These are phyloP conservation scores for Temnothorax curvispinosus DNA, from an alignment of 1,140 invertebrate species.

Conservation along the genomic window DNA sequence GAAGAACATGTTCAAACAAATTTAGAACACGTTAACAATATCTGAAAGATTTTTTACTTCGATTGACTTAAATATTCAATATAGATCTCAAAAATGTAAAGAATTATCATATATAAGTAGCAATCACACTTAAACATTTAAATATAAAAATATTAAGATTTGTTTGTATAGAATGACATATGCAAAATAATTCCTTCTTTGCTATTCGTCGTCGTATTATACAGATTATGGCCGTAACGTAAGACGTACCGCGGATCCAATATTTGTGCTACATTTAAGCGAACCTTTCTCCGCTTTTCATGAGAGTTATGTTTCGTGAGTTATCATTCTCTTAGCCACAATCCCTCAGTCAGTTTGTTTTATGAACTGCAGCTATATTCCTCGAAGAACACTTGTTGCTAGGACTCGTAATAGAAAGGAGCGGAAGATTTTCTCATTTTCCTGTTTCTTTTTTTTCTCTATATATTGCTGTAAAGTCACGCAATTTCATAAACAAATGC, in stretches of 20 bases:
- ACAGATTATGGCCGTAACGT: background rate
- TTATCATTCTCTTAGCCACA: conserved; percentile 37
- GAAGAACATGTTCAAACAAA: background rate
- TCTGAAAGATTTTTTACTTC: background rate
- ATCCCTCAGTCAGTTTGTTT: conserved; percentile 48
- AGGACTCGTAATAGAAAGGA: background rate
- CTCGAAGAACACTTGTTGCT: conserved; percentile 56
- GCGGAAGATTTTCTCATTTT: background rate
- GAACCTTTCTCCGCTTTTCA: conserved; percentile 4
- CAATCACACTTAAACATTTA: background rate
- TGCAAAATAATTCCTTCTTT: background rate
- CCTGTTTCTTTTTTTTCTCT: background rate
- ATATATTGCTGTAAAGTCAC: background rate
- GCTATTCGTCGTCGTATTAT: background rate
- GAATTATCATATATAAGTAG: background rate
- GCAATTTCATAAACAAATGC: conserved; percentile 37
- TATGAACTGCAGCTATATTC: conserved; percentile 41
- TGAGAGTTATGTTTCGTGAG: conserved; percentile 36
- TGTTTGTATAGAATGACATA: background rate
- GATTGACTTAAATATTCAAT: background rate
- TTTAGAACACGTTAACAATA: background rate
- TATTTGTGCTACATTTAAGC: conserved; percentile 9
- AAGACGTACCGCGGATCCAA: background rate
- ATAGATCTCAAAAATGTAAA: background rate
- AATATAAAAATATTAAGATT: background rate